Base-by-base conservation (phyloP, 2,888 invertebrate species). In the Lasius platythorax region DNA sequence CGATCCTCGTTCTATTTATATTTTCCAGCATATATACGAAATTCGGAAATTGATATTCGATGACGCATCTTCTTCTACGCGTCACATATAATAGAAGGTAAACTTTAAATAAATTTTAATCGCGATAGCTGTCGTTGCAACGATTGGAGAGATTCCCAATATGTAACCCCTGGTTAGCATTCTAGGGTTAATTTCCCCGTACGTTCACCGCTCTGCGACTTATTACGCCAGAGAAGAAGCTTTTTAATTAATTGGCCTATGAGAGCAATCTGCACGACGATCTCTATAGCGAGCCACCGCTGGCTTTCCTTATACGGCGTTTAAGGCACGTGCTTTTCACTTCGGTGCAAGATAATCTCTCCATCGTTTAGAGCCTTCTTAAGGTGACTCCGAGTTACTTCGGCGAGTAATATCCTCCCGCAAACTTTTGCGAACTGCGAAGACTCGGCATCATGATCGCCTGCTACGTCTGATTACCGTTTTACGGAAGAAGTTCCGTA, bases 281-380 rank as follows among this genome's bases (percentile, higher is more conserved):
- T 86, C 73, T 66, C 58, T 18, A 40, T 53, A 73, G 43, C 33
- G 63, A 74, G 72, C 18, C 67, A 72, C 66, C 70, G 81, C 30
- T 23, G 74, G 50, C 33, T 76, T 82, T 76, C 83, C 79, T 85
- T 79, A 75, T 83, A 87, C 82, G 82, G 79, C 88, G 86, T 83
- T 85, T 82, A 76, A 83, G 79, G 78, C 85, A 85, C 89, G 85
- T 89, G 86, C 87, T 87, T 83, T 87, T 87, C 87, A 78, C 81
- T 82, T 83, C 79, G 81, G 63, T 68, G 72, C 46, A 53, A 85
- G 84, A 86, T 89, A 85, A 87, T 83, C 88, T 84, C 72, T 76
- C 40, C 79, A 79, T 50, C 72, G 56, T 74, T 85, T 75, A 37
- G 72, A 83, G 58, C 18, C 83, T 74, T 40, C 64, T 63, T 64